Conservation (phyloP, 2,797 vertebrate species). For the Platalea minor region DNA sequence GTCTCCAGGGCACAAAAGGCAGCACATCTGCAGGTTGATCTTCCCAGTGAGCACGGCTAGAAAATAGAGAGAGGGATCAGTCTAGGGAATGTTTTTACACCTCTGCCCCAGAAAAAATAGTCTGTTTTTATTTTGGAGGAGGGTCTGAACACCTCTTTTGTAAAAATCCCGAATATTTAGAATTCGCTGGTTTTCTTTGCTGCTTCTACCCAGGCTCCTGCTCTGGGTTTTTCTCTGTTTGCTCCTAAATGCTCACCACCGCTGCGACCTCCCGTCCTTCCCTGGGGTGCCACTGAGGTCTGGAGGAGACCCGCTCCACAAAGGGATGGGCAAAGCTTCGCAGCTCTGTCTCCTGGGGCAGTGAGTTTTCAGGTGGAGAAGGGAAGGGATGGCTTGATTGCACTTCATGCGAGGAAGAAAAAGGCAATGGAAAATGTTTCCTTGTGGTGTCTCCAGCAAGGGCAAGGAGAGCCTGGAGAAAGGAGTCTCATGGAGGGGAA, state of each 20-base stretch:
- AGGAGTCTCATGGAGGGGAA: not conserved
- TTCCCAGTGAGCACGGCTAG: not conserved
- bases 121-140: not conserved
- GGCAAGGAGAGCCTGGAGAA: not conserved
- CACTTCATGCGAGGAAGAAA: not conserved
- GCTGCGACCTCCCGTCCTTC: fast-evolving
- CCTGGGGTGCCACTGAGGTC: fast-evolving
- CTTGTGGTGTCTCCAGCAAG: not conserved
- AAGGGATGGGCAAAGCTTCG: not conserved
- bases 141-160: not conserved
- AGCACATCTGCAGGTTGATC: not conserved
- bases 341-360: not conserved
- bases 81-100: not conserved
- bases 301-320: not conserved
- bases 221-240: not conserved
- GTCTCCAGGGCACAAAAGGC: not conserved
- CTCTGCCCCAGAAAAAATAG: not conserved
- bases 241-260: not conserved
- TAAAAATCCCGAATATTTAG: not conserved
- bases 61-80: not conserved
- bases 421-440: not conserved
- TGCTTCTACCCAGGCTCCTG: not conserved
- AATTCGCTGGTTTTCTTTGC: not conserved
- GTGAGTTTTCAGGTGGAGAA: not conserved
- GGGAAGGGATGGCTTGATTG: not conserved